Evolutionary conservation across 2,113 vertebrate genomes (phyloP).

Genomic region (Carettochelys insculpta): DNA sequence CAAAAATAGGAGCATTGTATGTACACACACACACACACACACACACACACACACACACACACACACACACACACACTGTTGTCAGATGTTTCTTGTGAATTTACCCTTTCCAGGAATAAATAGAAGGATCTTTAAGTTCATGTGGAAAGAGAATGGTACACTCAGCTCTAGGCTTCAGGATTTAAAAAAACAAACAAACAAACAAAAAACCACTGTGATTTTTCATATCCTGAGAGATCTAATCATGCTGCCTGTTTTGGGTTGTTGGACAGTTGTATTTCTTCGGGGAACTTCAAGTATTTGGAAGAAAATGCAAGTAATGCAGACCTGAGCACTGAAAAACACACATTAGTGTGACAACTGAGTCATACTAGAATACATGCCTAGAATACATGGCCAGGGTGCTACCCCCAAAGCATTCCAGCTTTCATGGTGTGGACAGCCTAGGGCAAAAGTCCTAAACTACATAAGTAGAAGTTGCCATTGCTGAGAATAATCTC

Average conservation of each 20-base stretch:
- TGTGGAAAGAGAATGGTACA: background rate
- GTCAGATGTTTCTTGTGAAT: background rate
- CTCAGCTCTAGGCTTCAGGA: background rate
- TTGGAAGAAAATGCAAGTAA: background rate
- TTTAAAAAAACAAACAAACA: background rate
- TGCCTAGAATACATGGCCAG: background rate
- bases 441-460: background rate
- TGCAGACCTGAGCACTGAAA: background rate
- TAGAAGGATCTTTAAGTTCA: background rate
- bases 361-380: too few species aligned
- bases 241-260: background rate
- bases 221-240: background rate
- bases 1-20: too few species aligned
- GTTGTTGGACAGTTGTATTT: background rate
- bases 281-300: background rate
- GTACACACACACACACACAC: too few species aligned
- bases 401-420: background rate
- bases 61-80: too few species aligned
- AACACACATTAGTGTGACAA: background rate
- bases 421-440: fast-evolving
- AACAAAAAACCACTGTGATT: background rate
- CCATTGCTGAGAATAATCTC: too few species aligned
- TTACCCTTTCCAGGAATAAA: background rate
- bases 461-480: background rate
- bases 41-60: too few species aligned